These are phyloP conservation scores for Aricia agestis DNA, from an alignment of 1,140 invertebrate species.

Conservation along the genomic window DNA sequence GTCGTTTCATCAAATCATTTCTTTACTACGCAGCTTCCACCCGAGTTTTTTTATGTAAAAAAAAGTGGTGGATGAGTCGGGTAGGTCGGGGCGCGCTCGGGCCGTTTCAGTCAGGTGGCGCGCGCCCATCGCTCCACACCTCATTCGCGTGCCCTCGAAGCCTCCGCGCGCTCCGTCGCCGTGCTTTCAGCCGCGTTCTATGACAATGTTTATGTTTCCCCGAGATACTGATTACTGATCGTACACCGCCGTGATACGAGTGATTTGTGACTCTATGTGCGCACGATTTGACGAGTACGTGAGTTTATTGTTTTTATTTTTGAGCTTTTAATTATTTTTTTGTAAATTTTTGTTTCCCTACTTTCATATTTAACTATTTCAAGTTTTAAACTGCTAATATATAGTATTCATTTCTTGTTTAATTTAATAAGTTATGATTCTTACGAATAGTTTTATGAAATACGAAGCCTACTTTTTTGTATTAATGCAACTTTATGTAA, in stretches of 20 bases:
- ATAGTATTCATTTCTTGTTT: too few species aligned
- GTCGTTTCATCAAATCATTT: slow-evolving; percentile 74
- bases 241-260: slow-evolving; percentile 2
- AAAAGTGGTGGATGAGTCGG: slow-evolving; percentile 60
- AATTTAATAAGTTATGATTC: too few species aligned
- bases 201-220: slow-evolving; percentile 1
- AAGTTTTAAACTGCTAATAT: too few species aligned
- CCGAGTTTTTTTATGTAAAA: slow-evolving; percentile 61
- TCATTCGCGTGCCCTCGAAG: slow-evolving; percentile 33
- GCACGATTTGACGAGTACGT: slow-evolving; percentile 37
- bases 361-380: too few species aligned
- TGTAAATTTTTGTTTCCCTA: too few species aligned
- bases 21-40: slow-evolving; percentile 63
- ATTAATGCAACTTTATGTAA: too few species aligned
- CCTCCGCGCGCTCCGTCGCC: slow-evolving; percentile 21
- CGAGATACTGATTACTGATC: background rate
- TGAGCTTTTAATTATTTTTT: background rate
- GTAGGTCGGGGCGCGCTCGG: slow-evolving; percentile 70
- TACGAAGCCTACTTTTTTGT: too few species aligned
- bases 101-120: slow-evolving; percentile 68
- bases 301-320: background rate
- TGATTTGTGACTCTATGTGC: slow-evolving; percentile 18
- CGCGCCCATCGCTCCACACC: slow-evolving; percentile 61
- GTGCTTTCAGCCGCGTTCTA: slow-evolving; percentile 6
- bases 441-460: too few species aligned